Conservation (phyloP, 2,888 invertebrate genomes). For the Drosophila dives region DNA sequence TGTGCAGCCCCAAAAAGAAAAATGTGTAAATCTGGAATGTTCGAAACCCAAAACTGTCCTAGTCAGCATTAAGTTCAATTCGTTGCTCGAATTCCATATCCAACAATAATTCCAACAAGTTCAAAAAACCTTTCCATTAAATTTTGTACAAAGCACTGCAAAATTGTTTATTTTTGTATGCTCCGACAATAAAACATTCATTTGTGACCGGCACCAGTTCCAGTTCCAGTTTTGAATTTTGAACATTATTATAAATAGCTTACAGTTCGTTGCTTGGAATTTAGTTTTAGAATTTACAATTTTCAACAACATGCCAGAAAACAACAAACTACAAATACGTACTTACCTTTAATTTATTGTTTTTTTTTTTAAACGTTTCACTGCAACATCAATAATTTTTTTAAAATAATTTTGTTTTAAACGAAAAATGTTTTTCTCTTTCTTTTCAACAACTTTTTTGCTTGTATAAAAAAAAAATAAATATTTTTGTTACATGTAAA, state of each 20-base stretch:
- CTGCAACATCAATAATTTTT: slow-evolving; percentile 59
- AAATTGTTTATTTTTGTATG: slow-evolving; percentile 46
- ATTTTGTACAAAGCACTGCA: slow-evolving; percentile 55
- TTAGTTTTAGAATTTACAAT: slow-evolving; percentile 58
- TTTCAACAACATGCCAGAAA: slow-evolving; percentile 66
- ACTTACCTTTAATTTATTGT: slow-evolving; percentile 70
- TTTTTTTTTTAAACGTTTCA: slow-evolving; percentile 63
- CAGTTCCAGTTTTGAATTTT: slow-evolving; percentile 47
- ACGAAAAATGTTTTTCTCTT: slow-evolving; percentile 76
- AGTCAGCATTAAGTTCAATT: slow-evolving; percentile 37
- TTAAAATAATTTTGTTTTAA: slow-evolving; percentile 73
- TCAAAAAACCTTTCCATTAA: slow-evolving; percentile 37
- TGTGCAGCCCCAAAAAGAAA: slow-evolving; percentile 14
- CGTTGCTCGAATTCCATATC: slow-evolving; percentile 60
- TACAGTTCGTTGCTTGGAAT: slow-evolving; percentile 75
- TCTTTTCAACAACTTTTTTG: slow-evolving; percentile 78
- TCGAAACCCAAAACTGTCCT: slow-evolving; percentile 25
- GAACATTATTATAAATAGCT: slow-evolving; percentile 59
- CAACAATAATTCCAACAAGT: slow-evolving; percentile 38
- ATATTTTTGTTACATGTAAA: slow-evolving; percentile 66
- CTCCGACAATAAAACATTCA: slow-evolving; percentile 47
- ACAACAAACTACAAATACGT: slow-evolving; percentile 76
- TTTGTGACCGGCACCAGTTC: slow-evolving; percentile 53
- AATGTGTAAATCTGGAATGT: slow-evolving; percentile 22
- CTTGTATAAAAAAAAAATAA: slow-evolving; percentile 61